Evolutionary conservation across 2,113 vertebrate species (phyloP).

Genomic region (Gymnogyps californianus): DNA sequence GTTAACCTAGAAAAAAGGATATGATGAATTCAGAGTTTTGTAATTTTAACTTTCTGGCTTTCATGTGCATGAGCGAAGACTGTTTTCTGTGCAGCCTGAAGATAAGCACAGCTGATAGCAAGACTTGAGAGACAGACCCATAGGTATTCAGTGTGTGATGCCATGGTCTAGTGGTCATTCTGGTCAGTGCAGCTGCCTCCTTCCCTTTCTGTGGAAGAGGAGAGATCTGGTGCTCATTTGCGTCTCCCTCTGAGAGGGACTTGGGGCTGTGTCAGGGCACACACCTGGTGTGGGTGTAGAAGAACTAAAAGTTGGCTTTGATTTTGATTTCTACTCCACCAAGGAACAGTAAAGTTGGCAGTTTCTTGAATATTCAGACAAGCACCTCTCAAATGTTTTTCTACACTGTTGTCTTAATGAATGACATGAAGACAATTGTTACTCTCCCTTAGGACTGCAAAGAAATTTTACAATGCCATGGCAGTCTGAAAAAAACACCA

Average conservation of each 20-base stretch:
- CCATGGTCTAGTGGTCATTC: not conserved
- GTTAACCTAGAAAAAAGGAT: not conserved
- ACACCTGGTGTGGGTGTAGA: not conserved
- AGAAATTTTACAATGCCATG: not conserved
- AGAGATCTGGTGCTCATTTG: not conserved
- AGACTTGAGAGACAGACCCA: fast-evolving
- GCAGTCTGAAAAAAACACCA: not conserved
- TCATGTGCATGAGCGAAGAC: not conserved
- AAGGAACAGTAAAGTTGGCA: not conserved
- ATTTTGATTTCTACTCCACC: not conserved
- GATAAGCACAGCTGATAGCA: not conserved
- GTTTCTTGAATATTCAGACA: not conserved
- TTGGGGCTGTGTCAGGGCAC: not conserved
- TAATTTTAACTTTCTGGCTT: not conserved
- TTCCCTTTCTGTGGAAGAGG: not conserved
- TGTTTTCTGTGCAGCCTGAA: not conserved
- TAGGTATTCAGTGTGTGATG: not conserved
- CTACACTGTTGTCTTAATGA: not conserved
- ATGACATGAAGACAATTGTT: not conserved
- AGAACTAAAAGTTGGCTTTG: not conserved
- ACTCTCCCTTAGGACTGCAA: not conserved
- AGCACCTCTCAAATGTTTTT: not conserved
- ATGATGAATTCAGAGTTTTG: not conserved
- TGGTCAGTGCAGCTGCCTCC: not conserved
- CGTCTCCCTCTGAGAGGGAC: not conserved